These are phyloP conservation scores for Leguminivora glycinivorella DNA, from an alignment of 1,140 invertebrate genomes.

Conservation along the genomic window DNA sequence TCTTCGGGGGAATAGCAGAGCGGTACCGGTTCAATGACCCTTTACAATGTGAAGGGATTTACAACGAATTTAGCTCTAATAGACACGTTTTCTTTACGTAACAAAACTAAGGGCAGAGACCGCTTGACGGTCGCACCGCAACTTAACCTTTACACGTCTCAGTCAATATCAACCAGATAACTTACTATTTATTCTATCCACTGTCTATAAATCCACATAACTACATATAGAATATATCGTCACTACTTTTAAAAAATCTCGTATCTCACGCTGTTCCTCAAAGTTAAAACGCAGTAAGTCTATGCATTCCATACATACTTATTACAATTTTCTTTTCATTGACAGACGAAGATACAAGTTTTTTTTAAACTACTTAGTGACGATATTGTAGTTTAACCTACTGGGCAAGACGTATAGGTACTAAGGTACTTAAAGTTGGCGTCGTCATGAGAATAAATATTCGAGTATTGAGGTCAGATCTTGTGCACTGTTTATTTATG, in stretches of 20 bases:
- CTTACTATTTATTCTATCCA: conserved; percentile 18
- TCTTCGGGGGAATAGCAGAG: conserved; percentile 57
- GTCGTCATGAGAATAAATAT: conserved; percentile 61
- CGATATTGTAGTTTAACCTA: conserved; percentile 49
- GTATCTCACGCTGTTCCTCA: too few relatives aligned
- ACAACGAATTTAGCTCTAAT: conserved; percentile 41
- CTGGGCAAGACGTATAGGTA: conserved; percentile 46
- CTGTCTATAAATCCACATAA: conserved; percentile 2
- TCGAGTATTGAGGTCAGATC: conserved; percentile 68
- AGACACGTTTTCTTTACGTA: conserved; percentile 56
- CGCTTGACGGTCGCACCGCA: conserved; percentile 39
- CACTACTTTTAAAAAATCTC: too few relatives aligned
- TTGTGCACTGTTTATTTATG: conserved; percentile 54
- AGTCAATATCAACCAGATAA: conserved; percentile 13
- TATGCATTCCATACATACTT: too few relatives aligned
- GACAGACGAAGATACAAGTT: too few relatives aligned
- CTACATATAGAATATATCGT: too few relatives aligned
- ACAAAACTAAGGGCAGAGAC: conserved; percentile 51
- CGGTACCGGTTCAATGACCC: conserved; percentile 65
- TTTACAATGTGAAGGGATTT: conserved; percentile 62
- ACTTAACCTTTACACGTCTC: conserved; percentile 30
- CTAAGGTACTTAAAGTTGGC: conserved; percentile 36
- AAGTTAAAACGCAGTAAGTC: too few relatives aligned
- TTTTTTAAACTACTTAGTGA: too few relatives aligned
- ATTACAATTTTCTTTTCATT: too few relatives aligned